Conservation (phyloP, 1,140 invertebrate genomes). For the Hylyphantes graminicola region DNA sequence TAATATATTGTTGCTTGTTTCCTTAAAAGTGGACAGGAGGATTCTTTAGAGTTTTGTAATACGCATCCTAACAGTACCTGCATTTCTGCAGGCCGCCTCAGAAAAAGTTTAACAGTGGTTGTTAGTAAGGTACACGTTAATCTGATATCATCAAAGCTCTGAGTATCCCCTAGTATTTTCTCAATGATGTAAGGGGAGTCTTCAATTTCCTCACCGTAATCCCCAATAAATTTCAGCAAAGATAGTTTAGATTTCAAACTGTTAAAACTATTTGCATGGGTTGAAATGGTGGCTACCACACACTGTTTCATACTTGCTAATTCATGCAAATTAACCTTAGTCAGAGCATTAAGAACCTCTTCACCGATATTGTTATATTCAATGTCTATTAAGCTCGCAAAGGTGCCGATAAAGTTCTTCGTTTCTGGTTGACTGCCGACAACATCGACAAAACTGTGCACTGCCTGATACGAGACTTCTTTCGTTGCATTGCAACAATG, state of each 20-base stretch:
- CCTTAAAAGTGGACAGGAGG: conserved; percentile 6
- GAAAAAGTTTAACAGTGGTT: conserved; percentile 38
- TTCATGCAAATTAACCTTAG: conserved; percentile 9
- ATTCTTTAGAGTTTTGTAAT: conserved; percentile 14
- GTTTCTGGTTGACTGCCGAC: not conserved
- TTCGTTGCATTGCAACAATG: conserved; percentile 20
- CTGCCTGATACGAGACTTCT: conserved; percentile 29
- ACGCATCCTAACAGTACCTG: conserved; percentile 36
- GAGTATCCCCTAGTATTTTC: conserved; percentile 16
- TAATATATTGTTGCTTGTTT: conserved; percentile 40
- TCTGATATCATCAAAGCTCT: conserved; percentile 17
- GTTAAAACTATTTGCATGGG: conserved; percentile 1
- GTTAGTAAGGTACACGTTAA: conserved; percentile 19
- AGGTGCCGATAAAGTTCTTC: not conserved
- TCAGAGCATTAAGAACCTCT: conserved; percentile 39
- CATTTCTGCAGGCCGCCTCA: conserved; percentile 42
- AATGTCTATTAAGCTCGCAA: conserved; percentile 40
- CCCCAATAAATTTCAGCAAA: conserved; percentile 30
- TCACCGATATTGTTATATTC: conserved; percentile 25
- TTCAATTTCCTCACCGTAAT: conserved; percentile 34
- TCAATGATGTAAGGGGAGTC: conserved; percentile 50
- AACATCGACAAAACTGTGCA: not conserved
- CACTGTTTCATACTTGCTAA: not conserved
- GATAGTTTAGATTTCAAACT: conserved; percentile 13
- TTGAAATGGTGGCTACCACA: conserved; percentile 18